Percentiles rank a stretch among this genome's conserved stretches.
Evolutionary conservation across 2,797 vertebrate genomes (phyloP).

Genomic region (Helostoma temminkii): DNA sequence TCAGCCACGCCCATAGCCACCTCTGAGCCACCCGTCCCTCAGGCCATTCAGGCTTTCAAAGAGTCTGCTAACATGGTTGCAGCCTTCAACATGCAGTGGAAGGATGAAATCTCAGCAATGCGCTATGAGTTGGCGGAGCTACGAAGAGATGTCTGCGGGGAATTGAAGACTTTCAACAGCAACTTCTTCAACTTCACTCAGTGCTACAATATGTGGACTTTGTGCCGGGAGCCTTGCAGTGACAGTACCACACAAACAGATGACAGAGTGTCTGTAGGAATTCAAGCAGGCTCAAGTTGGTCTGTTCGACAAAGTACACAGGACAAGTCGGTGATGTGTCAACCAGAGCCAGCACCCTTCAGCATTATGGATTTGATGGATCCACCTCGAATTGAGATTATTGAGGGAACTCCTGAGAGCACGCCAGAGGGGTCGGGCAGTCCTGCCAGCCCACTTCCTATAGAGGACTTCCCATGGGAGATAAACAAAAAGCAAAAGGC

Average conservation of each 20-base stretch:
- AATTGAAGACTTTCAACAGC: constrained; percentile 89
- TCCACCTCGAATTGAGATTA: constrained; percentile 85
- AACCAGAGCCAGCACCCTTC: constrained; percentile 85
- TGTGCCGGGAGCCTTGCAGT: constrained; percentile 84
- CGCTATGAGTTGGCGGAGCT: constrained; percentile 87
- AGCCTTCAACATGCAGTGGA: constrained; percentile 89
- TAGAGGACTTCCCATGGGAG: constrained; percentile 85
- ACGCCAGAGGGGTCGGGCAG: constrained; percentile 86
- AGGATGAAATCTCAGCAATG: constrained; percentile 89
- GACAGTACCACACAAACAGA: constrained; percentile 82
- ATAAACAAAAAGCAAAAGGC: constrained; percentile 81
- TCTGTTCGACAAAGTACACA: constrained; percentile 82
- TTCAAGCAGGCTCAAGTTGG: constrained; percentile 85
- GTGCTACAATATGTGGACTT: constrained; percentile 89
- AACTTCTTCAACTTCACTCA: constrained; percentile 91
- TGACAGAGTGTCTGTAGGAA: constrained; percentile 85
- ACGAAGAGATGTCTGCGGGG: constrained; percentile 86
- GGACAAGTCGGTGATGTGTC: constrained; percentile 89
- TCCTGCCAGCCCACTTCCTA: constrained; percentile 83
- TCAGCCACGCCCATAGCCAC: constrained; percentile 72
- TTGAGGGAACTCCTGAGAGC: constrained; percentile 82
- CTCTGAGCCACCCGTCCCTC: constrained; percentile 83
- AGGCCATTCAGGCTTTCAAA: constrained; percentile 88
- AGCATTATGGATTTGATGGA: constrained; percentile 86
- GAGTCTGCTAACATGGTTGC: constrained; percentile 89